Conservation (phyloP, 2,888 invertebrate species). For the Ichneumoninae sp. region DNA sequence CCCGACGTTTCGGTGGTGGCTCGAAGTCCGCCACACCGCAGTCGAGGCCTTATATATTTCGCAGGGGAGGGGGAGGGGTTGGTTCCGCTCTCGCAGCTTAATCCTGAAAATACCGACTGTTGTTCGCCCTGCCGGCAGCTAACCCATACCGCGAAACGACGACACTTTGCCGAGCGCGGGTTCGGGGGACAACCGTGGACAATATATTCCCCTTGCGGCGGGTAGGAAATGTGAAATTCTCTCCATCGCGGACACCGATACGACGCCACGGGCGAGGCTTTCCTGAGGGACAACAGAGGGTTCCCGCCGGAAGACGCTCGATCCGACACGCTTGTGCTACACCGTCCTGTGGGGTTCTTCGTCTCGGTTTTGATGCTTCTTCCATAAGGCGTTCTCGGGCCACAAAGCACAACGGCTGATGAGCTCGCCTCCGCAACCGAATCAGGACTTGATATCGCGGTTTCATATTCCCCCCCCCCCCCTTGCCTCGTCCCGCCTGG, state of each 20-base stretch:
- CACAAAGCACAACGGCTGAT: constrained; percentile 48
- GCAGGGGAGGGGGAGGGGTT: neutral
- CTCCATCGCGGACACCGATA: constrained; percentile 16
- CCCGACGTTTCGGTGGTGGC: constrained; percentile 12
- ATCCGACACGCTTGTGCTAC: constrained; percentile 12
- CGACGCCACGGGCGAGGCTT: neutral
- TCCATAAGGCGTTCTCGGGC: constrained; percentile 31
- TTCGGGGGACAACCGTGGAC: constrained; percentile 38
- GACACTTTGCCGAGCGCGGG: constrained; percentile 43
- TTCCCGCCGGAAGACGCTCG: neutral
- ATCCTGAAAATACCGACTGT: constrained; percentile 39
- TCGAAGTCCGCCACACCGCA: constrained; percentile 14
- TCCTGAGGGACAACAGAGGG: neutral
- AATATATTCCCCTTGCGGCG: constrained; percentile 37
- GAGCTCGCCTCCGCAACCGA: constrained; percentile 17
- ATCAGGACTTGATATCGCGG: constrained; percentile 17
- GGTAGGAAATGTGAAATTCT: constrained; percentile 58
- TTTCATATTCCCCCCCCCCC: neutral
- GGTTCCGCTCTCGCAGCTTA: constrained; percentile 21
- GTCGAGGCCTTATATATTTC: constrained; percentile 36
- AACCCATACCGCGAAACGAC: constrained; percentile 35
- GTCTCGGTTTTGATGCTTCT: constrained; percentile 1
- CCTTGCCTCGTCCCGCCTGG: neutral
- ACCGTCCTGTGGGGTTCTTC: neutral
- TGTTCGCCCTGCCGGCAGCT: constrained; percentile 7